Conservation (phyloP, 1,140 invertebrate genomes). For the Panagrolaimus sp. region DNA sequence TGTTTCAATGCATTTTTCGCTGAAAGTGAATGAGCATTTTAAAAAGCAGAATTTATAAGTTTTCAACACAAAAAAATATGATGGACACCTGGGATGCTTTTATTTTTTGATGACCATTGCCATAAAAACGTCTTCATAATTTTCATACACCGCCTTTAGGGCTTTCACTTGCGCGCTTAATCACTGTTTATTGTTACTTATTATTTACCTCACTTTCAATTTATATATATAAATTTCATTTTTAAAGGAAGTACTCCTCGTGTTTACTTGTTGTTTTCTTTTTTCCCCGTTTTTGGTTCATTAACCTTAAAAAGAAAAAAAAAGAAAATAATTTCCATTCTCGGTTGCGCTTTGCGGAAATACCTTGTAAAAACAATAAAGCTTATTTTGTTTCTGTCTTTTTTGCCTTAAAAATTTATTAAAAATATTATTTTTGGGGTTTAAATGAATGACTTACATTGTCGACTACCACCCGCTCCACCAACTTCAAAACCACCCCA, state of each 20-base stretch:
- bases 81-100: not conserved
- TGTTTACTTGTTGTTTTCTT: not conserved
- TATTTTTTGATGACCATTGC: not conserved
- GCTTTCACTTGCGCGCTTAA: not conserved
- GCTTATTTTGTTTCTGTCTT: no score
- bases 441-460: constrained; percentile 7
- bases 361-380: no score
- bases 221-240: no score
- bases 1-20: no score
- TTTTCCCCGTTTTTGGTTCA: constrained; percentile 3
- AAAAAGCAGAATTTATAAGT: not conserved
- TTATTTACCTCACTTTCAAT: not conserved
- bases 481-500: not conserved
- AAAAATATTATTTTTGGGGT: not conserved
- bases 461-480: constrained; percentile 9
- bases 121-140: not conserved
- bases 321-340: no score
- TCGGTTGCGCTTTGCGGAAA: no score
- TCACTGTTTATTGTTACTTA: constrained; percentile 10
- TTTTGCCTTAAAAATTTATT: no score
- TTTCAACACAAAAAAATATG: not conserved
- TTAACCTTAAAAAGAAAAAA: no score
- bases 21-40: no score
- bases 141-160: not conserved
- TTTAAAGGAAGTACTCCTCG: no score